These are phyloP conservation scores for Lacerta agilis DNA, from an alignment of 2,797 vertebrate genomes.

Conservation along the genomic window DNA sequence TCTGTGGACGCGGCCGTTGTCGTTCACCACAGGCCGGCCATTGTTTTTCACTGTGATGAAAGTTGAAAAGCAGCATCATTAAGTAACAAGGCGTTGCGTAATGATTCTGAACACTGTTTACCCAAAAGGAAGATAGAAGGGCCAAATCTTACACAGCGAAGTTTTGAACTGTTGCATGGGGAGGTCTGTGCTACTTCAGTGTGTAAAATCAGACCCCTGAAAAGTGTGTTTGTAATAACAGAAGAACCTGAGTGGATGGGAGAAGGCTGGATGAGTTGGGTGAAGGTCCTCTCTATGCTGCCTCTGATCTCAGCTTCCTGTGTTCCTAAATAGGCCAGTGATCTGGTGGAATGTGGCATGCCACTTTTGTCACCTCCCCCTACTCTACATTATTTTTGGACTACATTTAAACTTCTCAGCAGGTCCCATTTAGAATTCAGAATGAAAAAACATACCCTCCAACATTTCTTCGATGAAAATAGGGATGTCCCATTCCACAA, in stretches of 20 bases:
- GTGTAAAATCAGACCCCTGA: not conserved
- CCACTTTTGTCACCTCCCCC: no score
- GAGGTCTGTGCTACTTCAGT: not conserved
- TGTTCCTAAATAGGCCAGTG: no score
- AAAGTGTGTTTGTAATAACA: not conserved
- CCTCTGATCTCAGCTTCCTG: not conserved
- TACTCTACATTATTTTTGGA: no score
- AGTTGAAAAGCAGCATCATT: not conserved
- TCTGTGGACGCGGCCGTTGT: conserved; percentile 12
- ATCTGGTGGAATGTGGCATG: no score
- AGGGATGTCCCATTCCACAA: no score
- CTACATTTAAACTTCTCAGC: no score
- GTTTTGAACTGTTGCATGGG: not conserved
- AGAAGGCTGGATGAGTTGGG: not conserved
- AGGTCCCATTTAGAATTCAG: no score
- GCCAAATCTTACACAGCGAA: not conserved
- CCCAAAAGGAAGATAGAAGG: not conserved
- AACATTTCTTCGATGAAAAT: no score
- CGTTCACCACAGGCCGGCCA: not conserved
- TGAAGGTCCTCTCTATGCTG: no score
- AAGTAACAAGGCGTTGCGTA: not conserved
- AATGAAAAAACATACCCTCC: no score
- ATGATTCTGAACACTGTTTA: conserved; percentile 10
- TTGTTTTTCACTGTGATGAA: conserved; percentile 29
- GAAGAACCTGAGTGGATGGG: not conserved